Percentiles rank a stretch among this genome's conserved stretches.
Evolutionary conservation across 2,797 vertebrate species (phyloP).

Genomic region (Cetoscarus ocellatus): DNA sequence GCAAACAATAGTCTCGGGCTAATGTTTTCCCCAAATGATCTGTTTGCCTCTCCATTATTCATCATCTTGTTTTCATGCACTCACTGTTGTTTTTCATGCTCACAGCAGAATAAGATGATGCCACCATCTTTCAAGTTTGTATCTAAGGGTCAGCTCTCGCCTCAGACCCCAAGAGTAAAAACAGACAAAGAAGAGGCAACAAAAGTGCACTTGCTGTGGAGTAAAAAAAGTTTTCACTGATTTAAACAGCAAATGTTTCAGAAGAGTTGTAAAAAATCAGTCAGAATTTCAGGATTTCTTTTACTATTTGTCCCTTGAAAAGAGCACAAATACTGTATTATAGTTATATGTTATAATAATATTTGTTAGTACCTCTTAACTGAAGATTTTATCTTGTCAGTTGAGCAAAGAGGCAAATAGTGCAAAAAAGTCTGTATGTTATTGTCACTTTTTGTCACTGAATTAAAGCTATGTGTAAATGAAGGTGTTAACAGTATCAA

Average conservation of each 20-base stretch:
- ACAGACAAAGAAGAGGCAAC: slow-evolving; percentile 18
- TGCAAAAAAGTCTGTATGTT: too few species aligned
- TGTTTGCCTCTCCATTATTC: slow-evolving; percentile 67
- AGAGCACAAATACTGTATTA: too few species aligned
- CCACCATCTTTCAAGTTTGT: slow-evolving; percentile 40
- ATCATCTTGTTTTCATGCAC: slow-evolving; percentile 60
- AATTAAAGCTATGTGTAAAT: too few species aligned
- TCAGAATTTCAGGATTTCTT: too few species aligned
- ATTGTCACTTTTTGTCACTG: too few species aligned
- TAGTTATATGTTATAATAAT: too few species aligned
- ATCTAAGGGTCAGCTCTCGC: slow-evolving; percentile 47
- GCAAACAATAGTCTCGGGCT: slow-evolving; percentile 45
- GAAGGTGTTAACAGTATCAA: too few species aligned
- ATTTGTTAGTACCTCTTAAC: too few species aligned
- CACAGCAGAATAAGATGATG: slow-evolving; percentile 29
- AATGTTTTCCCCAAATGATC: slow-evolving; percentile 57
- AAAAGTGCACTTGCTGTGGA: neutral
- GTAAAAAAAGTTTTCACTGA: neutral
- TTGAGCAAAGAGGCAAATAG: too few species aligned
- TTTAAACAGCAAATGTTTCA: slow-evolving; percentile 11
- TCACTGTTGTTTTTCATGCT: slow-evolving; percentile 47
- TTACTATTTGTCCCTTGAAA: too few species aligned
- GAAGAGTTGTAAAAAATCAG: too few species aligned
- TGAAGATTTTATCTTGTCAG: too few species aligned
- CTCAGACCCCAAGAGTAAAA: slow-evolving; percentile 22